These are phyloP conservation scores for Lycia hirtaria DNA, from an alignment of 2,888 invertebrate species.

Conservation along the genomic window DNA sequence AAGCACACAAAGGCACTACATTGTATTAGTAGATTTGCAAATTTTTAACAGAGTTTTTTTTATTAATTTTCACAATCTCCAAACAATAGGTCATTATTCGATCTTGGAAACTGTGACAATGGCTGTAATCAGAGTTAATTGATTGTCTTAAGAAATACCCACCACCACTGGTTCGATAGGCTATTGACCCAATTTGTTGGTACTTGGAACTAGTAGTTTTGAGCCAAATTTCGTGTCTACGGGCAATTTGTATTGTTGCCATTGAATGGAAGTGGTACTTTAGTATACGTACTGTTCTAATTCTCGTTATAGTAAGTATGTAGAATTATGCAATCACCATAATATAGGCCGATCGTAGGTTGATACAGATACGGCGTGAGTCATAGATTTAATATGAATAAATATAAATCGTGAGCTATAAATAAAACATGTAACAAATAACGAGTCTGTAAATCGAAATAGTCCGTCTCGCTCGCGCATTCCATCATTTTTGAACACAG, in stretches of 20 bases:
- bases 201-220: constrained; percentile 20
- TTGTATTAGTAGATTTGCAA: not conserved
- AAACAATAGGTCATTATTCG: constrained; percentile 47
- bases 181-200: constrained; percentile 29
- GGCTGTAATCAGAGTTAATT: constrained; percentile 43
- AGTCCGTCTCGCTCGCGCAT: too few relatives aligned
- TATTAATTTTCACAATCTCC: constrained; percentile 39
- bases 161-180: constrained; percentile 21
- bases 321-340: too few relatives aligned
- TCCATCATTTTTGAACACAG: too few relatives aligned
- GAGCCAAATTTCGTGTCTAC: constrained; percentile 7
- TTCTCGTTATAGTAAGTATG: too few relatives aligned
- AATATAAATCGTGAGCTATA: too few relatives aligned
- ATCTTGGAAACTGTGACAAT: constrained; percentile 43
- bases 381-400: too few relatives aligned
- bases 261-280: not conserved
- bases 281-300: not conserved
- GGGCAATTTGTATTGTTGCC: not conserved
- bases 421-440: too few relatives aligned
- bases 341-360: too few relatives aligned
- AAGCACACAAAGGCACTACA: not conserved
- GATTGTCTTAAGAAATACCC: constrained; percentile 46
- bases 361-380: too few relatives aligned
- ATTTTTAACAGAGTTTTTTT: not conserved
- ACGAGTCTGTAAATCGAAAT: too few relatives aligned